Base-by-base conservation (phyloP, 2,888 invertebrate genomes). In the Drosophila kambysellisi region DNA sequence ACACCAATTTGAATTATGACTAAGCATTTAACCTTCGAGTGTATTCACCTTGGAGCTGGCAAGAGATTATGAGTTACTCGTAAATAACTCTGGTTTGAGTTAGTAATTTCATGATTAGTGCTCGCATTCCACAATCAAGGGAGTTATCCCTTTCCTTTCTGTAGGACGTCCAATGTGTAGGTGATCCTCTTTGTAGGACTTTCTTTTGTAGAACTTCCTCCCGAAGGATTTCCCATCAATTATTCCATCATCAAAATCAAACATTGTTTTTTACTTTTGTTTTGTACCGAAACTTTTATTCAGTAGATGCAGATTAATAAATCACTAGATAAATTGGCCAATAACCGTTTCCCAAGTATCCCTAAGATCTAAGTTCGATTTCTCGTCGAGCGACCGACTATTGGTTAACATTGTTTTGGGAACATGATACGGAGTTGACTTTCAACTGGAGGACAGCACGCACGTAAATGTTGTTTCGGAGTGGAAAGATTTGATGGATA, bases 261-360 rank as follows among this genome's bases (percentile, higher is more conserved):
- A 11, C 0, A 7, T 3, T 29, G 25, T 33, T 12, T 37, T 33
- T 54, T 29, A 53, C 50, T 37, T 63, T 76, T 80, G 83, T 91
- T 91, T 93, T 91, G 90, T 92, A 93, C 93, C 90, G 93, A 92
- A 92, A 80, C 86, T 85, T 93, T 93, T 92, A 92, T 93, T 92
- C 93, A 92, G 93, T 91, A 91, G 84, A 92, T 93, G 93, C 93
- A 91, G 32, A 61, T 81, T 81, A 54, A 52, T 89, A 88, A 87
- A 85, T 91, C 81, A 82, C 91, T 89, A 89, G 73, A 80, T 84
- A 79, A 81, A 64, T 25, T 78, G 85, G 80, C 74, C 74, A 65
- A 79, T 75, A 80, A 69, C 76, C 74, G 79, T 83, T 81, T 77
- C 74, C 80, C 66, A 63, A 70, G 69, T 76, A 76, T 83, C 71